These are phyloP conservation scores for Poecile atricapillus DNA, from an alignment of 2,113 vertebrate species.

Conservation along the genomic window DNA sequence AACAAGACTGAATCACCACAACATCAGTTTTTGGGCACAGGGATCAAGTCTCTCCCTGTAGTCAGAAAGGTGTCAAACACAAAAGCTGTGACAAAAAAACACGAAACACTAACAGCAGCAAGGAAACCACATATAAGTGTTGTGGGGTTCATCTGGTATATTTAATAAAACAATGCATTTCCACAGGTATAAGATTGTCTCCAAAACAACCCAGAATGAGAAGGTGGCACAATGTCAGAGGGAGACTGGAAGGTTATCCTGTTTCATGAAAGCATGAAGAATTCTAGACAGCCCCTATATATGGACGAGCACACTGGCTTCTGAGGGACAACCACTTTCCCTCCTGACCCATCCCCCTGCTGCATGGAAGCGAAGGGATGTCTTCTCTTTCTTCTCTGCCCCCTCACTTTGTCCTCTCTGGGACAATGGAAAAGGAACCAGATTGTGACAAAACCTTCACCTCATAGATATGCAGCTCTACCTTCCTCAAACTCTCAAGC, in stretches of 20 bases:
- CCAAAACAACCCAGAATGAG: not conserved
- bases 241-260: not conserved
- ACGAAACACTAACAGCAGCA: not conserved
- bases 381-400: not conserved
- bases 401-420: not conserved
- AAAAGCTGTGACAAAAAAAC: not conserved
- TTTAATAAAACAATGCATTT: not conserved
- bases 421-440: not conserved
- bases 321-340: accelerated
- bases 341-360: not conserved
- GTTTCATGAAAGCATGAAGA: not conserved
- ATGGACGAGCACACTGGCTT: not conserved
- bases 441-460: not conserved
- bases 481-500: not conserved
- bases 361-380: accelerated
- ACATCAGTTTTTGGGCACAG: not conserved
- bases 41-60: not conserved
- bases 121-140: not conserved
- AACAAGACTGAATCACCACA: not conserved
- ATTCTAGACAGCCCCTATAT: not conserved
- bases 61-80: not conserved
- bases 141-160: not conserved
- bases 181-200: not conserved
- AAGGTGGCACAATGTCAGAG: not conserved
- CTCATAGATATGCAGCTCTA: not conserved